Percentiles rank a stretch among this genome's conserved stretches.
Evolutionary conservation across 2,888 invertebrate species (phyloP).

Genomic region (Empis livida): DNA sequence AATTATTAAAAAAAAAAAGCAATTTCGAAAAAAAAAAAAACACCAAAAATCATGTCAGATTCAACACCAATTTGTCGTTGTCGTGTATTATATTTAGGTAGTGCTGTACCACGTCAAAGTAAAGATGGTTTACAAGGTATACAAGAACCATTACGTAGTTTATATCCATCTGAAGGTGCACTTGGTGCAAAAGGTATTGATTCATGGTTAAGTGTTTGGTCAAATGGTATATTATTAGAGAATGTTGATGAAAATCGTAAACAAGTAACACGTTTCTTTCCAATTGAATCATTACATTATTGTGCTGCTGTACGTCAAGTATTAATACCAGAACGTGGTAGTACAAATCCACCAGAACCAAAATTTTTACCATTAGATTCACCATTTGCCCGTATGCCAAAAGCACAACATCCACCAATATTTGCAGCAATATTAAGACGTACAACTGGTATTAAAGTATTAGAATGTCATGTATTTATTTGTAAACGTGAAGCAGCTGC

Average conservation of each 20-base stretch:
- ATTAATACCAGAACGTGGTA: conserved; percentile 51
- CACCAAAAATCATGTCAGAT: conserved; percentile 41
- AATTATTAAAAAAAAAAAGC: neutral
- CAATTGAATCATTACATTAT: conserved; percentile 89
- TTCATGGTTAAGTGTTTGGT: conserved; percentile 95
- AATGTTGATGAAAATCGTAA: conserved; percentile 93
- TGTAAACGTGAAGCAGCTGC: conserved; percentile 94
- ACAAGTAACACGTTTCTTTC: conserved; percentile 89
- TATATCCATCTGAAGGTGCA: conserved; percentile 91
- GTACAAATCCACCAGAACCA: conserved; percentile 55
- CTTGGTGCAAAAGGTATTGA: conserved; percentile 81
- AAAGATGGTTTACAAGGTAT: conserved; percentile 96
- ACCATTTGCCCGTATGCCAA: conserved; percentile 85
- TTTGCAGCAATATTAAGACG: conserved; percentile 93
- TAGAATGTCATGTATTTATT: conserved; percentile 98
- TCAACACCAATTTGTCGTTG: conserved; percentile 94
- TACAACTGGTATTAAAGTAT: conserved; percentile 91
- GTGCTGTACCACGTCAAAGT: conserved; percentile 91
- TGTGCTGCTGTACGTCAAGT: conserved; percentile 91
- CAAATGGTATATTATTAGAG: conserved; percentile 87
- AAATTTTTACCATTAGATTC: conserved; percentile 91
- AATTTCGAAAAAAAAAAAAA: neutral
- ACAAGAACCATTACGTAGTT: conserved; percentile 89
- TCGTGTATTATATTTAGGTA: conserved; percentile 91
- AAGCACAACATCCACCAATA: conserved; percentile 87